A percentile compares a stretch with the other conserved stretches of the same genome.
These are phyloP conservation scores for Parapsyche elsis DNA, from an alignment of 1,140 invertebrate species.

Conservation along the genomic window DNA sequence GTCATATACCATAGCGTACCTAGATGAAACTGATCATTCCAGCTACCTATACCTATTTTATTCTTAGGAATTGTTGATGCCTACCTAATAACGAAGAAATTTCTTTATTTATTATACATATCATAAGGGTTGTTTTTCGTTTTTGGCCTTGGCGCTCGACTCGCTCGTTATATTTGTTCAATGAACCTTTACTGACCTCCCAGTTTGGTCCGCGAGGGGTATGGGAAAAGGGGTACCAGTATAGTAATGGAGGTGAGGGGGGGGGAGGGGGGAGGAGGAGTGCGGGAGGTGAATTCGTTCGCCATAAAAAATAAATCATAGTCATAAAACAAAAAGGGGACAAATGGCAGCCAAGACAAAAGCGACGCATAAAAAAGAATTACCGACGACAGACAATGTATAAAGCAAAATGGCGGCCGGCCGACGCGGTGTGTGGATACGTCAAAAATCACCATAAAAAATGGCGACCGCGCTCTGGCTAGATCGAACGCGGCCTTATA, in stretches of 20 bases:
- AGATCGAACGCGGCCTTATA: slow-evolving; percentile 12
- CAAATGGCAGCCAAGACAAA: slow-evolving; percentile 52
- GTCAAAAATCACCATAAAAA: slow-evolving; percentile 52
- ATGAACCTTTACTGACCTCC: slow-evolving; percentile 24
- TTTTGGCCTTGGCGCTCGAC: slow-evolving; percentile 19
- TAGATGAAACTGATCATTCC: too few relatives aligned
- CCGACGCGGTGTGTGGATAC: slow-evolving; percentile 11
- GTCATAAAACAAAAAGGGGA: slow-evolving; percentile 55
- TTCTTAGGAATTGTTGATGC: too few relatives aligned
- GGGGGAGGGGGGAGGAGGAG: background rate
- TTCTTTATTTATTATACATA: background rate
- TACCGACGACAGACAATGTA: slow-evolving; percentile 31
- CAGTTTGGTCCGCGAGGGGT: too few relatives aligned
- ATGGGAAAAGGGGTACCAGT: too few relatives aligned
- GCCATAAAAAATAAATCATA: slow-evolving; percentile 56
- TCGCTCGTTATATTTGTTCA: slow-evolving; percentile 38
- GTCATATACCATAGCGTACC: too few relatives aligned
- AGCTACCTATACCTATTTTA: too few relatives aligned
- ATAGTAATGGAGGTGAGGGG: background rate
- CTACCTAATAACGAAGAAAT: background rate
- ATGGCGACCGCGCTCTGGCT: slow-evolving; percentile 33
- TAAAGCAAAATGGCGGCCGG: slow-evolving; percentile 49
- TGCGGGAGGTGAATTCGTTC: slow-evolving; percentile 10
- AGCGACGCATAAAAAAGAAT: slow-evolving; percentile 53
- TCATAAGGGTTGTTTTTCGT: slow-evolving; percentile 16